Percentiles rank a stretch among this genome's conserved stretches.
These are phyloP conservation scores for Rissa tridactyla DNA, from an alignment of 2,113 vertebrate genomes.

Conservation along the genomic window DNA sequence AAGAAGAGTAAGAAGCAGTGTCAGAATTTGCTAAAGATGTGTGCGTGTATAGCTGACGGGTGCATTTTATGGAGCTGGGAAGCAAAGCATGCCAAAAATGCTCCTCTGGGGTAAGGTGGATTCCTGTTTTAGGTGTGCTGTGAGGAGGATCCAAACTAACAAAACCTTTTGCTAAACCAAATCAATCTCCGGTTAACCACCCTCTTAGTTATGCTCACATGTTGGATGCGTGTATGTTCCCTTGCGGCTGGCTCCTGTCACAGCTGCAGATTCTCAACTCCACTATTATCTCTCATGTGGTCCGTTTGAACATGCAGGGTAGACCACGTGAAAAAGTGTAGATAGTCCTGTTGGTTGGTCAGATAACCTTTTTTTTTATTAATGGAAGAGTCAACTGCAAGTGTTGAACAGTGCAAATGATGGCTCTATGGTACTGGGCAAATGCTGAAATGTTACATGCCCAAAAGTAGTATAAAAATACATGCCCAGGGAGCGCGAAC, in stretches of 20 bases:
- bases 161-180: neutral
- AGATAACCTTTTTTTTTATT: too few species aligned
- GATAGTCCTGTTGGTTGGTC: too few species aligned
- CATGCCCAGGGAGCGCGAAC: accelerated
- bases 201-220: accelerated
- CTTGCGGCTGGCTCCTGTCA: neutral
- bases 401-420: accelerated
- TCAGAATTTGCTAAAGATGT: neutral
- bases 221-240: accelerated
- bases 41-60: too few species aligned
- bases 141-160: neutral
- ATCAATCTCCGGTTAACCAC: too few species aligned
- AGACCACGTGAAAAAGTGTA: accelerated
- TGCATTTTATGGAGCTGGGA: neutral
- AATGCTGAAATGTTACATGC: too few species aligned
- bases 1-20: neutral
- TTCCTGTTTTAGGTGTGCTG: neutral
- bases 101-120: too few species aligned
- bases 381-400: neutral
- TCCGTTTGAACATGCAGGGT: neutral
- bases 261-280: neutral
- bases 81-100: neutral
- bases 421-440: accelerated
- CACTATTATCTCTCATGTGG: accelerated
- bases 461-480: neutral